phyloP scores from a whole-genome alignment of 92 coral and sea anemone genomes.

The Meandrina meandrites region DNA sequence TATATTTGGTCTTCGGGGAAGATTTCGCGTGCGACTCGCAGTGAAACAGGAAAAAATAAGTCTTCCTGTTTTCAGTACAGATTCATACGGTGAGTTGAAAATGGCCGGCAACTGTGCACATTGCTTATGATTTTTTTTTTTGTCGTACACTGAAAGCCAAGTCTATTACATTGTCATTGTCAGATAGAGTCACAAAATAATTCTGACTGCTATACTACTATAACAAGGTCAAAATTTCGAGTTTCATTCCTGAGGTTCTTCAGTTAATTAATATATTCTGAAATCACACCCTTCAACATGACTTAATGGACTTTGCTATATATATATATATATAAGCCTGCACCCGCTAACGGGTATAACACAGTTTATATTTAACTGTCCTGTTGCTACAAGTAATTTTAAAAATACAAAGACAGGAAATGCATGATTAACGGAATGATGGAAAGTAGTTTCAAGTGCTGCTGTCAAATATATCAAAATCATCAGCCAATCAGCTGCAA shows the following conservation, averaged over 20 bases:
- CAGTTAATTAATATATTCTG: neutral
- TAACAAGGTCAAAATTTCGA: neutral
- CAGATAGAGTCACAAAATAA: neutral
- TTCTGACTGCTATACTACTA: neutral
- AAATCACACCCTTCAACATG: neutral
- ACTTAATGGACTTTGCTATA: neutral
- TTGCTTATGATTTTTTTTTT: too few species aligned
- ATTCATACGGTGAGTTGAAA: neutral
- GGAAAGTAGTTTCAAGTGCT: neutral
- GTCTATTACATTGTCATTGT: too few species aligned
- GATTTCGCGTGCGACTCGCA: neutral
- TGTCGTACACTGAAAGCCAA: neutral
- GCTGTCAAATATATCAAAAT: neutral
- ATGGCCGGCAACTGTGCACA: neutral
- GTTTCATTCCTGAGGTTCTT: neutral
- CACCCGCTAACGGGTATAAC: too few species aligned
- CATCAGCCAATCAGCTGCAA: too few species aligned
- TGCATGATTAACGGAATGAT: neutral
- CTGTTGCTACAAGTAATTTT: too few species aligned
- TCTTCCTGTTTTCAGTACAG: slow-evolving; percentile 1
- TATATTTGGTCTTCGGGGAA: neutral
- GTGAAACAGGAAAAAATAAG: neutral
- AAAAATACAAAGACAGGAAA: neutral
- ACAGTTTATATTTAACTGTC: too few species aligned
- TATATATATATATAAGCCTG: too few species aligned